Percentiles rank a stretch among this genome's conserved stretches.
These are phyloP conservation scores for Lapara coniferarum DNA, from an alignment of 2,888 invertebrate species.

Conservation along the genomic window DNA sequence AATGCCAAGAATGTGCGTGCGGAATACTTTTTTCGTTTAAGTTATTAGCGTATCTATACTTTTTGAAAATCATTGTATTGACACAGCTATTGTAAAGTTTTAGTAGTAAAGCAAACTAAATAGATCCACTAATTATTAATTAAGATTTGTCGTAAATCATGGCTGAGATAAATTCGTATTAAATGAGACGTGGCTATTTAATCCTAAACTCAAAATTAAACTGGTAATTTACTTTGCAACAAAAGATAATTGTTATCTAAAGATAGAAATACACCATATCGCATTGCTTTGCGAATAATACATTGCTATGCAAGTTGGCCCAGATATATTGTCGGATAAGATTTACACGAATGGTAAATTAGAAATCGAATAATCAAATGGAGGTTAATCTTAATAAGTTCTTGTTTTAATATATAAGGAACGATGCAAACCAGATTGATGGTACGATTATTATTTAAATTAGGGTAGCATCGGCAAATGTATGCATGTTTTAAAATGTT, in stretches of 20 bases:
- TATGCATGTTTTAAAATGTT: not conserved
- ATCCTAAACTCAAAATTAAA: not conserved
- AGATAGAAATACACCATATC: conserved; percentile 11
- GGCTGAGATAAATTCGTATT: not conserved
- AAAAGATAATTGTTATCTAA: conserved; percentile 10
- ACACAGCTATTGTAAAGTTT: no score
- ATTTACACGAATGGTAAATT: conserved; percentile 23
- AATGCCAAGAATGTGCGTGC: no score
- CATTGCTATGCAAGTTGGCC: conserved; percentile 7
- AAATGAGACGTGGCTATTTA: conserved; percentile 17
- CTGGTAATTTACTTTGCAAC: not conserved
- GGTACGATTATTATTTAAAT: conserved; percentile 62
- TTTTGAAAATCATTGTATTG: no score
- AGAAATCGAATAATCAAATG: conserved; percentile 38
- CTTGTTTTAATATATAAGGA: conserved; percentile 61
- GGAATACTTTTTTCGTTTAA: no score
- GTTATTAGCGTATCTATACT: no score
- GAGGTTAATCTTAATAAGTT: conserved; percentile 54
- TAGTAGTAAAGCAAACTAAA: conserved; percentile 29
- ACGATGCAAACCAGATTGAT: conserved; percentile 56
- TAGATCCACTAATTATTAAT: conserved; percentile 15
- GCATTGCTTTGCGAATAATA: conserved; percentile 18
- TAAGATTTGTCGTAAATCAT: conserved; percentile 21
- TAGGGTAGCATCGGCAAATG: conserved; percentile 46
- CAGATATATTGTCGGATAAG: conserved; percentile 11